phyloP scores from a whole-genome alignment of 2,797 vertebrate species.

The Epinephelus malabaricus region DNA sequence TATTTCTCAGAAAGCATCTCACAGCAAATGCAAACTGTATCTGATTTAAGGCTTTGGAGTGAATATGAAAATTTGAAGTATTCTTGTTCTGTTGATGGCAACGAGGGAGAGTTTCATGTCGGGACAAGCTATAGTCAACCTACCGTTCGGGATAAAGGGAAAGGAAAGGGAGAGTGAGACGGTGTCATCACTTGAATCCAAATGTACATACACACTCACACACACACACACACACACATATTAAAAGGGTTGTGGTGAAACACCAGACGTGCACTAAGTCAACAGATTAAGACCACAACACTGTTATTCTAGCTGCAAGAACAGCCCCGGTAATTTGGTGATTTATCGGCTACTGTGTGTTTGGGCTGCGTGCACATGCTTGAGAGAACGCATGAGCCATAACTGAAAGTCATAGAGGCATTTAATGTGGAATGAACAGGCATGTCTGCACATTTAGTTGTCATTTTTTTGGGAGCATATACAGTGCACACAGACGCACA shows the following conservation, averaged over 20 bases:
- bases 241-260: conserved; percentile 45
- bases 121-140: conserved; percentile 65
- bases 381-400: conserved; percentile 54
- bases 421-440: conserved; percentile 75
- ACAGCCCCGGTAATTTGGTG: conserved; percentile 36
- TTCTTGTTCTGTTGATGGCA: conserved; percentile 45
- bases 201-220: conserved; percentile 38
- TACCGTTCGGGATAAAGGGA: conserved; percentile 44
- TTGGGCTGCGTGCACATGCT: conserved; percentile 57
- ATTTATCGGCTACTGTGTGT: conserved; percentile 75
- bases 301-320: conserved; percentile 67
- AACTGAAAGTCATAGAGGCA: conserved; percentile 76
- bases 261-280: conserved; percentile 68
- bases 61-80: conserved; percentile 39
- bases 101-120: conserved; percentile 63
- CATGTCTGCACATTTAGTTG: conserved; percentile 73
- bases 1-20: background rate
- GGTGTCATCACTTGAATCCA: conserved; percentile 63
- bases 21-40: background rate
- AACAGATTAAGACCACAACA: conserved; percentile 72
- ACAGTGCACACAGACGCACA: conserved; percentile 21
- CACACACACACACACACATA: conserved; percentile 24
- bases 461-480: conserved; percentile 47
- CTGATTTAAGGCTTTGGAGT: conserved; percentile 17
- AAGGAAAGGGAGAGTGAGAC: conserved; percentile 56